Evolutionary conservation across 2,797 vertebrate species (phyloP).

Genomic region (Erithacus rubecula): DNA sequence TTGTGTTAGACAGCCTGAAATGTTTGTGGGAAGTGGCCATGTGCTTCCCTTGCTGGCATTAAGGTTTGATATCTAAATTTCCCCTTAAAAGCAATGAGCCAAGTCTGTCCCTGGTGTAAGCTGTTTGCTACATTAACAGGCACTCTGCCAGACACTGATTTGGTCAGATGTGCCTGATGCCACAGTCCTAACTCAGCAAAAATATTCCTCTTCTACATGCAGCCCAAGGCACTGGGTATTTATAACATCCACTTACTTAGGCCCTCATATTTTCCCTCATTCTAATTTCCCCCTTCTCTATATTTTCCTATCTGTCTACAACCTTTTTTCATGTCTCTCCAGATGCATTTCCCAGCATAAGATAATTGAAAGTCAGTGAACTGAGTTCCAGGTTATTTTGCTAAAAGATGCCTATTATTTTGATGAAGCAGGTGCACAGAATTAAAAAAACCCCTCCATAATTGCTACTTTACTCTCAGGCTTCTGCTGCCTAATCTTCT

Average conservation of each 20-base stretch:
- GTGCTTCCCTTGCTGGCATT: background rate
- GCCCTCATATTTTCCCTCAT: constrained; percentile 19
- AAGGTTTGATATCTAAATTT: background rate
- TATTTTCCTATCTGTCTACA: constrained; percentile 13
- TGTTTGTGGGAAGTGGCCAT: background rate
- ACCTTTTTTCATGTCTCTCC: constrained; percentile 50
- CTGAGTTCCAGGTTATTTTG: constrained; percentile 65
- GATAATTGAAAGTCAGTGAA: constrained; percentile 69
- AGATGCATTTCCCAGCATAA: constrained; percentile 47
- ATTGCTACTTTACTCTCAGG: constrained; percentile 66
- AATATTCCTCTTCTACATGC: background rate
- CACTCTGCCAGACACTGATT: background rate
- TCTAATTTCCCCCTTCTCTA: background rate
- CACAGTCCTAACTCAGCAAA: constrained; percentile 9
- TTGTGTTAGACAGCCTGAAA: background rate
- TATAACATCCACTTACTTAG: constrained; percentile 29
- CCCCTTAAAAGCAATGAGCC: background rate
- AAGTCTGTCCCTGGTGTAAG: background rate
- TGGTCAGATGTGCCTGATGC: background rate
- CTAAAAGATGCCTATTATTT: constrained; percentile 70
- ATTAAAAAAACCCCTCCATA: constrained; percentile 39
- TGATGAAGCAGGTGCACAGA: constrained; percentile 66
- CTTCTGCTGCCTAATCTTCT: constrained; percentile 62
- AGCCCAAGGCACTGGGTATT: constrained; percentile 23
- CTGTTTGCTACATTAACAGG: background rate